phyloP scores from a whole-genome alignment of 2,113 vertebrate species.

The Suricata suricatta region DNA sequence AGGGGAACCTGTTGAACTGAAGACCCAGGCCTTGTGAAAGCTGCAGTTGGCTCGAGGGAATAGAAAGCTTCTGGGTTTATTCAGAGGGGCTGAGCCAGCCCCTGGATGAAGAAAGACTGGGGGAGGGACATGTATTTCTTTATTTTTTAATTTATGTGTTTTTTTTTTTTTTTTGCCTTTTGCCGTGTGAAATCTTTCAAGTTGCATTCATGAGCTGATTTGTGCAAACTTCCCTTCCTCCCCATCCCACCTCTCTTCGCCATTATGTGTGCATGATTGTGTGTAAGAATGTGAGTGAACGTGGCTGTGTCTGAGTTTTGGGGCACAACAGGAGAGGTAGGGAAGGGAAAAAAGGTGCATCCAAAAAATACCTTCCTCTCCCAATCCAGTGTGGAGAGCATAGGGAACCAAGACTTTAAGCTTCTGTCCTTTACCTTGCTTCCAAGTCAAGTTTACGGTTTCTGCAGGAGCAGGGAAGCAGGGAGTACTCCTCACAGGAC shows the following conservation, averaged over 20 bases:
- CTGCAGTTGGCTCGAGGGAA: conserved; percentile 23
- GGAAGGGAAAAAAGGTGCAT: conserved; percentile 39
- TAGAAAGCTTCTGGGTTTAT: conserved; percentile 43
- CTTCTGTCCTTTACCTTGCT: conserved; percentile 34
- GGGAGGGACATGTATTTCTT: conserved; percentile 72
- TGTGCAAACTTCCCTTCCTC: conserved; percentile 72
- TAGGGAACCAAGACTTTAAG: conserved; percentile 3
- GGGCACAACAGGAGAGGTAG: neutral
- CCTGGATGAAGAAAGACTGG: conserved; percentile 68
- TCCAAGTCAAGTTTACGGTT: conserved; percentile 7
- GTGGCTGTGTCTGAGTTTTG: conserved; percentile 61
- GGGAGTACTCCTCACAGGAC: neutral
- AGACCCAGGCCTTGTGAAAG: conserved; percentile 93
- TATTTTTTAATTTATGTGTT: conserved; percentile 77
- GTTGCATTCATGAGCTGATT: conserved; percentile 75
- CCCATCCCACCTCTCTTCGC: conserved; percentile 38
- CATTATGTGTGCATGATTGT: conserved; percentile 42
- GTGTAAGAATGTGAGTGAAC: conserved; percentile 56
- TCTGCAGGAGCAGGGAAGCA: neutral
- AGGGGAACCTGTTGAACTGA: conserved; percentile 93
- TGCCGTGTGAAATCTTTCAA: conserved; percentile 82
- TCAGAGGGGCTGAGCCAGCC: conserved; percentile 1
- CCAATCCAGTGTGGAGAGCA: neutral
- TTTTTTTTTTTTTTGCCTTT: conserved; percentile 55
- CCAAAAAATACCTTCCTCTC: neutral